Evolutionary conservation across 2,113 vertebrate species (phyloP).

Genomic region (Coturnix japonica): DNA sequence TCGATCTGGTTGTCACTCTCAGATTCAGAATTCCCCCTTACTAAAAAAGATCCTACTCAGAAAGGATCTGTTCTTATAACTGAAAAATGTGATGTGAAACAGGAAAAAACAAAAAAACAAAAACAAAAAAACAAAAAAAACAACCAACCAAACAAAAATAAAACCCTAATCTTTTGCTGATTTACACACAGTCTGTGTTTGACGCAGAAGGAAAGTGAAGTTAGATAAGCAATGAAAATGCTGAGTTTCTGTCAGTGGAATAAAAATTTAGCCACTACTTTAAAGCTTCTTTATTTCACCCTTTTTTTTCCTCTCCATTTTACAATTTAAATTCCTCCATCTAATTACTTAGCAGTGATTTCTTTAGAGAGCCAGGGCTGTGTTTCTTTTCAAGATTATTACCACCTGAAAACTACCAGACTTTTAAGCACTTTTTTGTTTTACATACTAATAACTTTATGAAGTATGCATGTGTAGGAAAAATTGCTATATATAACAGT

Average conservation of each 20-base stretch:
- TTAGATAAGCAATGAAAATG: not conserved
- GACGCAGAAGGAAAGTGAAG: not conserved
- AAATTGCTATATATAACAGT: not conserved
- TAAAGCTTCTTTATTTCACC: not conserved
- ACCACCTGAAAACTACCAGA: not conserved
- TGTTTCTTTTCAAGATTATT: rapidly evolving
- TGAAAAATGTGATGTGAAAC: not conserved
- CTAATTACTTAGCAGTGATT: not conserved
- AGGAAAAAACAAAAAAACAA: not conserved
- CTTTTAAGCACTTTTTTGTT: not conserved
- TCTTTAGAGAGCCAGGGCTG: not conserved
- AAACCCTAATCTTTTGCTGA: not conserved
- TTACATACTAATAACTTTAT: not conserved
- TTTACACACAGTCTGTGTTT: not conserved
- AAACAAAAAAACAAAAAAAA: not conserved
- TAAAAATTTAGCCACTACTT: not conserved
- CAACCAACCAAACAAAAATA: no score
- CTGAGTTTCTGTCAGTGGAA: not conserved
- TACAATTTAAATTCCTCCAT: not conserved
- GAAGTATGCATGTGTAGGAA: not conserved
- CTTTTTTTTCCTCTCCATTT: rapidly evolving
- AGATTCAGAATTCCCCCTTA: not conserved
- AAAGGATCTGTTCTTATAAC: not conserved
- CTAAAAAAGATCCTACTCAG: not conserved
- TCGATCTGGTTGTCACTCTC: not conserved